phyloP scores from a whole-genome alignment of 2,113 vertebrate genomes.

The Crypturellus undulatus region DNA sequence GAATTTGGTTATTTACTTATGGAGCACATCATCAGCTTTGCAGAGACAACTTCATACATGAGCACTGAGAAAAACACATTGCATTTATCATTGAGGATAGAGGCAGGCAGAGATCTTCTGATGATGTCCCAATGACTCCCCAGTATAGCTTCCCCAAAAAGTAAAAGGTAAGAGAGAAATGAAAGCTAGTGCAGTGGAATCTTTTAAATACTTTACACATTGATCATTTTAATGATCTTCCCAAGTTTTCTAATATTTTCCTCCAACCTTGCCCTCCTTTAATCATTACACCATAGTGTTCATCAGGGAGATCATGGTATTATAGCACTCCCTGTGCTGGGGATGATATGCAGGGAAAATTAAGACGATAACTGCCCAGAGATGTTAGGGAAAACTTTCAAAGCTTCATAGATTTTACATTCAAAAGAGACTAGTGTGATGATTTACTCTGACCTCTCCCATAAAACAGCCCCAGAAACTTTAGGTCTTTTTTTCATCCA shows the following conservation, averaged over 20 bases:
- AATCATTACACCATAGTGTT: not conserved
- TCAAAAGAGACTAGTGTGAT: not conserved
- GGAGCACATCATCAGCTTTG: not conserved
- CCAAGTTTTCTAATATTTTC: not conserved
- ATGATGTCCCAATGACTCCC: not conserved
- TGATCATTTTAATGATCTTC: not conserved
- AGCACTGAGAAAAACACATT: not conserved
- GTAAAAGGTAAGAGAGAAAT: not conserved
- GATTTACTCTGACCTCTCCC: not conserved
- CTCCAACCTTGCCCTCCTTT: not conserved
- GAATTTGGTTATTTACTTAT: not conserved
- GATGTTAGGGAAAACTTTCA: conserved; percentile 2
- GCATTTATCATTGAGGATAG: not conserved
- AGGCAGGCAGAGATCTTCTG: not conserved
- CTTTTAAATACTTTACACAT: not conserved
- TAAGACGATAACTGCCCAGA: not conserved
- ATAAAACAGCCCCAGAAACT: not conserved
- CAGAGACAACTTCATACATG: not conserved
- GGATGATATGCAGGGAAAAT: not conserved
- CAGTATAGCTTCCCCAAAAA: not conserved
- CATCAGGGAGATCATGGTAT: not conserved
- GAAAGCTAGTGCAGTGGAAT: not conserved
- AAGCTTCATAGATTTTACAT: not conserved
- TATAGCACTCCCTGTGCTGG: not conserved
- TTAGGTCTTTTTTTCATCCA: not conserved